Evolutionary conservation across 1,140 invertebrate genomes (phyloP), one percentile per base, ranked within the genome.

Genomic region (Drosophila lowei): DNA sequence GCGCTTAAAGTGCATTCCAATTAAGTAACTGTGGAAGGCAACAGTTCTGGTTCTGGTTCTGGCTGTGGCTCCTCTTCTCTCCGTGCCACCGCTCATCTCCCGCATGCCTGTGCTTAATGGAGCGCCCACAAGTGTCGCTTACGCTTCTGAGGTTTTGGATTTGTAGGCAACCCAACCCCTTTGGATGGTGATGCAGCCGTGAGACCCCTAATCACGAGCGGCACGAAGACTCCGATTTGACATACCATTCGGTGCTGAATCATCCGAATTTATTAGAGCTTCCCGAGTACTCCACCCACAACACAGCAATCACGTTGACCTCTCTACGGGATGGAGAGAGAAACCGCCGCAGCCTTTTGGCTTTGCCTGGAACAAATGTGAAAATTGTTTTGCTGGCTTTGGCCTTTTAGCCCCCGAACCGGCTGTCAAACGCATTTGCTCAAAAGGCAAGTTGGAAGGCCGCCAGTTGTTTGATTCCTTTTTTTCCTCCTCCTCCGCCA

Each of bases 1-100:
- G 60, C 71, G 63, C 72, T 85, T 46, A 61, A 86, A 88, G 76
- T 86, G 81, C 81, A 88, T 86, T 86, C 62, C 81, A 86, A 86
- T 86, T 86, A 86, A 88, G 58, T 88, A 86, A 88, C 58, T 80
- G 68, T 38, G 18, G 53, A n/a, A 44, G 41, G 60, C 30, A 52
- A 50, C 58, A 76, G 72, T 68, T 42, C 56, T 34, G 48, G 38
- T 25, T 11, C 42, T 16, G 13, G 9, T 46, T 55, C 43, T 56
- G 30, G 16, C 52, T 11, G 23, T 28, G 13, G 9, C 23, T 18
- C 25, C n/a, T 23, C 42, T 9, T 15, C 16, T 42, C 23, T 30
- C 15, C 18, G 11, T n/a, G 23, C 15, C 28, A n/a, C 16, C 11
- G 6, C 5, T n/a, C 15, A n/a, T 42, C 15, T 16, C 16, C 16